phyloP scores from a whole-genome alignment of 1,140 invertebrate species.

The Macrobrachium nipponense region DNA sequence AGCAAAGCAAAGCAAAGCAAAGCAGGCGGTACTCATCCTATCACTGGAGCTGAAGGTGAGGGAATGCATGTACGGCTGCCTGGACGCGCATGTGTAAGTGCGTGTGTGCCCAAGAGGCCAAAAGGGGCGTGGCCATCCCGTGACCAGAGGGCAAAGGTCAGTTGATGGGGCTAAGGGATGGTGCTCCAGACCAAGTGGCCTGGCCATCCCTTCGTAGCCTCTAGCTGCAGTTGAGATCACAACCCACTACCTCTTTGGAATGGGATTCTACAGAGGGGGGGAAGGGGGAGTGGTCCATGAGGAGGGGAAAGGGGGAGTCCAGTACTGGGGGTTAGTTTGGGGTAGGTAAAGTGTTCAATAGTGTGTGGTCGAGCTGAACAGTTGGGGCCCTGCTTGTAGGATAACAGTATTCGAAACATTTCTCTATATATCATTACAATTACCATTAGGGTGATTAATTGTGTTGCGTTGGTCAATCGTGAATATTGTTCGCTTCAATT shows the following conservation, averaged over 20 bases:
- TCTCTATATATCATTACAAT: too few species aligned
- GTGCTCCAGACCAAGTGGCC: conserved; percentile 3
- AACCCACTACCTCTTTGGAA: neutral
- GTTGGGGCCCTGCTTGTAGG: neutral
- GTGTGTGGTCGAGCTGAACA: neutral
- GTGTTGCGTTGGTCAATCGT: too few species aligned
- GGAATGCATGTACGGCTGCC: neutral
- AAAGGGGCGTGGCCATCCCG: conserved; percentile 16
- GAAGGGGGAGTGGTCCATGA: neutral
- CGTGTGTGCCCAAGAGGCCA: neutral
- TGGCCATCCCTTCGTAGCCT: conserved; percentile 5
- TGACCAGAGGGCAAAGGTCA: conserved; percentile 54
- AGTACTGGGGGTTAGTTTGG: neutral
- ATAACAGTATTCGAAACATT: too few species aligned
- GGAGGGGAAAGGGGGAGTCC: neutral
- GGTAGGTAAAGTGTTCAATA: neutral
- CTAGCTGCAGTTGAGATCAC: neutral
- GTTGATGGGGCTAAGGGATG: conserved; percentile 37
- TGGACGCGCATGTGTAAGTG: neutral
- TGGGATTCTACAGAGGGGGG: neutral
- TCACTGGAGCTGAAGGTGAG: neutral
- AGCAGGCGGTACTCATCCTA: too few species aligned
- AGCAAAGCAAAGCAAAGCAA: too few species aligned
- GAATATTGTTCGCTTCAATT: too few species aligned
- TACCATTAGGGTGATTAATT: too few species aligned